Conservation (phyloP, 2,797 vertebrate genomes). For the Argentina silus region DNA sequence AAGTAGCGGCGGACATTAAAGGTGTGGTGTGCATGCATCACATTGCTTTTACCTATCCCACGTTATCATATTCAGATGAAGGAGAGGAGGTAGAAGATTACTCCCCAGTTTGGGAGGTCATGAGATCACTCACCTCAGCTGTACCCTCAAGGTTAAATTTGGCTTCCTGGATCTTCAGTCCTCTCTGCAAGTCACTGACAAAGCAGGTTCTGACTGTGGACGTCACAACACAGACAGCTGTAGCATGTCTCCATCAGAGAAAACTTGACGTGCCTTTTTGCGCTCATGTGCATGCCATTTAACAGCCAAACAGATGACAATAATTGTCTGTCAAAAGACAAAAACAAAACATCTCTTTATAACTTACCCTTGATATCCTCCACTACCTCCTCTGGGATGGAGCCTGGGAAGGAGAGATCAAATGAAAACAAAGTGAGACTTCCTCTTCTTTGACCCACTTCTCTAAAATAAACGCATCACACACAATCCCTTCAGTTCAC, state of each 20-base stretch:
- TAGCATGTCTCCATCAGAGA: neutral
- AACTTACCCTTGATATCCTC: slow-evolving; percentile 95
- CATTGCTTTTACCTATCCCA: neutral
- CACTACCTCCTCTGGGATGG: slow-evolving; percentile 89
- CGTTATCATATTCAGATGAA: neutral
- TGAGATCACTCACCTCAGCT: slow-evolving; percentile 80
- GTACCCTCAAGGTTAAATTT: slow-evolving; percentile 94
- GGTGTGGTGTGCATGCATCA: slow-evolving; percentile 12
- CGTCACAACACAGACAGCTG: slow-evolving; percentile 54
- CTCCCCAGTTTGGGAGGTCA: neutral
- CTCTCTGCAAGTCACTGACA: slow-evolving; percentile 93
- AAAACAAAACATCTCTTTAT: neutral
- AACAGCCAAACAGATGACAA: neutral
- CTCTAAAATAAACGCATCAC: neutral
- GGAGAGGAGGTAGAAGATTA: neutral
- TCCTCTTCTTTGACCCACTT: slow-evolving; percentile 15
- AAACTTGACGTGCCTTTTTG: neutral
- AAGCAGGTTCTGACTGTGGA: slow-evolving; percentile 87
- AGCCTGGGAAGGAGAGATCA: slow-evolving; percentile 71
- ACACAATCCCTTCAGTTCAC: neutral
- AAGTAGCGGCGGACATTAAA: too few species aligned
- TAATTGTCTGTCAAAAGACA: neutral
- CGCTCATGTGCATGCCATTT: neutral
- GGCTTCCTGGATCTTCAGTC: slow-evolving; percentile 92
- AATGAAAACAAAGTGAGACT: slow-evolving; percentile 1